Percentiles rank a stretch among this genome's conserved stretches.
These are phyloP conservation scores for Rotaria socialis DNA, from an alignment of 2,888 invertebrate genomes.

Conservation along the genomic window DNA sequence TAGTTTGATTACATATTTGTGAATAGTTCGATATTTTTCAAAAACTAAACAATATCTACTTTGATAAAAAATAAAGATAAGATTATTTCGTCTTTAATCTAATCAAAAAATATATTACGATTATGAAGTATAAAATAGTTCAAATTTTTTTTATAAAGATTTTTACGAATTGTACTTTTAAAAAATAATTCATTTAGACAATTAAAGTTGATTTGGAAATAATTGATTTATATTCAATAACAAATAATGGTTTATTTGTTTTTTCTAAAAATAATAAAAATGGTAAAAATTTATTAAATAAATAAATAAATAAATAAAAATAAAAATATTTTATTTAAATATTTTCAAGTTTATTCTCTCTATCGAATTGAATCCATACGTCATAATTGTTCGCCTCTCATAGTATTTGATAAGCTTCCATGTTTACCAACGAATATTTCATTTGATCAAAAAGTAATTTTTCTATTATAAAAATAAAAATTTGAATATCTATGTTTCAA, in stretches of 20 bases:
- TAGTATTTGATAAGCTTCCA: conserved; percentile 15
- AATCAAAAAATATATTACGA: too few species aligned
- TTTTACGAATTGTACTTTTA: too few species aligned
- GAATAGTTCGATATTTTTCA: too few species aligned
- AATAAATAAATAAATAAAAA: neutral
- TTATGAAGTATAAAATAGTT: too few species aligned
- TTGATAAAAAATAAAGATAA: too few species aligned
- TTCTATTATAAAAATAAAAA: too few species aligned
- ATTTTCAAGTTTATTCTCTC: neutral
- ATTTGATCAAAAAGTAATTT: neutral
- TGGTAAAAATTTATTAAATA: neutral
- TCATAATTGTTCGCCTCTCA: neutral
- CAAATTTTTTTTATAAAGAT: too few species aligned
- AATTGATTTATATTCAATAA: neutral
- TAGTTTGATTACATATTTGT: too few species aligned
- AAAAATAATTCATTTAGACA: neutral
- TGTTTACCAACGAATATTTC: neutral
- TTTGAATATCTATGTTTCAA: neutral
- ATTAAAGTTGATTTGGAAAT: neutral
- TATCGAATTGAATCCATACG: neutral
- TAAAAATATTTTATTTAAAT: neutral
- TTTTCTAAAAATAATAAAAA: neutral
- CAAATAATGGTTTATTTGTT: neutral
- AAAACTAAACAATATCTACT: too few species aligned
- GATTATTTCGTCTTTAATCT: too few species aligned